phyloP scores from a whole-genome alignment of 1,140 invertebrate genomes.

The Asbolus verrucosus region DNA sequence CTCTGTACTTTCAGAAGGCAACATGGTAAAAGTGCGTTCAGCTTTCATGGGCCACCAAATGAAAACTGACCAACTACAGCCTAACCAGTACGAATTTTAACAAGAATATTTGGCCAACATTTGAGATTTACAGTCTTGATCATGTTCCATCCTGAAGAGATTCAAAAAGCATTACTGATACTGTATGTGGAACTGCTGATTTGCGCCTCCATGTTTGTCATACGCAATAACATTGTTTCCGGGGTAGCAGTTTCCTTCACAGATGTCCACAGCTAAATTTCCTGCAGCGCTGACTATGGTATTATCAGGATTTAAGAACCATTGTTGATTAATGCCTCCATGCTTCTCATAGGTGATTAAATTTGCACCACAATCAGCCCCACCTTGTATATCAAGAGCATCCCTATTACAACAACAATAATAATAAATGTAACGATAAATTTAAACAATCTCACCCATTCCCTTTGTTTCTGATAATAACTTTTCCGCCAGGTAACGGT shows the following conservation, averaged over 20 bases:
- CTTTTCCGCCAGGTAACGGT: background rate
- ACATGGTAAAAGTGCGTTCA: too few relatives aligned
- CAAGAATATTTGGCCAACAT: too few relatives aligned
- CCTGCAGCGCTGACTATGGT: background rate
- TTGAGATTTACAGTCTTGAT: too few relatives aligned
- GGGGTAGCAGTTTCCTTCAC: background rate
- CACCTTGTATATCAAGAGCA: background rate
- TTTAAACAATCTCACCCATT: background rate
- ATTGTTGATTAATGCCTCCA: background rate
- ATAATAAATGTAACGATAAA: background rate
- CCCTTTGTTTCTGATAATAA: background rate
- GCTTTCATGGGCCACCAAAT: too few relatives aligned
- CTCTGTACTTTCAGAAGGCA: too few relatives aligned
- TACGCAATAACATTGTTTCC: background rate
- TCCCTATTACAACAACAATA: background rate
- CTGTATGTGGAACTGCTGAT: background rate
- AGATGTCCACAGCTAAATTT: background rate
- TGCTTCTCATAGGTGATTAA: background rate
- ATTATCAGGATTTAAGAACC: background rate
- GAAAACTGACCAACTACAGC: too few relatives aligned
- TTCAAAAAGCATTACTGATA: too few relatives aligned
- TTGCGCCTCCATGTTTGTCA: background rate
- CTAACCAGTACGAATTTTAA: too few relatives aligned
- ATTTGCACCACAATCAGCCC: background rate
- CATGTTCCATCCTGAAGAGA: too few relatives aligned